Base-by-base conservation (phyloP, 2,888 invertebrate genomes). In the Melolontha melolontha region DNA sequence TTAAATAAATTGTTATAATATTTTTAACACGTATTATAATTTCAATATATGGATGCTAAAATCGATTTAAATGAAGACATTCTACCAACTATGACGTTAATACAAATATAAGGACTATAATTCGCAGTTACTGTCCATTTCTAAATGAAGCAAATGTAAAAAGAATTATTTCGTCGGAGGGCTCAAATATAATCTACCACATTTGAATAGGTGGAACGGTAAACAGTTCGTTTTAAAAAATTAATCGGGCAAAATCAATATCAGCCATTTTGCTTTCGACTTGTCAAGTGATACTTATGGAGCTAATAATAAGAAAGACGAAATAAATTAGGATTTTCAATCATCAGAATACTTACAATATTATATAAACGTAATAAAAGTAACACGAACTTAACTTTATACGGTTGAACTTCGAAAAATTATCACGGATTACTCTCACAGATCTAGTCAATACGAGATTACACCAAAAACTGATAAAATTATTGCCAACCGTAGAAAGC, bases 211-310 rank as follows among this genome's bases (percentile, higher is more conserved):
- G 12, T 40, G 41, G 27, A 65, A 40, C 27, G 51, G 44, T 54
- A 54, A 57, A 66, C 57, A 50, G 17, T 59, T 40, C 22, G 14
- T 66, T 59, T 57, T 22, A 50, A 59, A 68, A 71, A 70, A 63
- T 34, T 63, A 55, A 62, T 70, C 69, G 69, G 70, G 73, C 75
- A 80, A 79, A 80, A 81, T 81, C 81, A 79, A 81, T 81, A 81
- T 78, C 81, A 78, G 80, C 81, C 81, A 81, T 81, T 80, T 81
- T 80, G 80, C 77, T 74, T 73, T 73, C 49, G 66, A 72, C 71
- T 70, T 75, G 74, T 73, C 74, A 74, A 72, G 69, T 70, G 47
- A 49, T 29, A 47, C 47, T 14, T 62, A 44, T 29, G 51, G 52
- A 64, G 47, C 16, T 67, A 65, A 42, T 62, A 27, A 34, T 10